Conservation (phyloP, 2,888 invertebrate species). For the Empis stercorea region DNA sequence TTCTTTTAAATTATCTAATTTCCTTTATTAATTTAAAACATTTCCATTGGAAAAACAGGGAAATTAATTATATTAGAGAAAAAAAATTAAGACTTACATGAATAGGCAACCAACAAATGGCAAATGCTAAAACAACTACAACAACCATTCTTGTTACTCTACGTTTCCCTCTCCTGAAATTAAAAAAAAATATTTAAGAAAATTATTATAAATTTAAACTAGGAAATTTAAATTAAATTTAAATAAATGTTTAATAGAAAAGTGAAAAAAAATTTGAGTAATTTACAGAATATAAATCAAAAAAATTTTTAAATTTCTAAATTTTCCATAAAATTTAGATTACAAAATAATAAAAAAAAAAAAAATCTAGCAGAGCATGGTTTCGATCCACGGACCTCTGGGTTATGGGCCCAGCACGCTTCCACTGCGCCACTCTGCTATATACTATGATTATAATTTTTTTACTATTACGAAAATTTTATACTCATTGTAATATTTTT, state of each 20-base stretch:
- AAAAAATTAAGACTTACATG: conserved; percentile 68
- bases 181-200: conserved; percentile 3
- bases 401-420: conserved; percentile 1
- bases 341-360: not conserved
- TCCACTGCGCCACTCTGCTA: conserved; percentile 1
- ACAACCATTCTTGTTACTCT: conserved; percentile 86
- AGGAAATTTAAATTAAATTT: too few relatives aligned
- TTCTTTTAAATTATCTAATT: too few relatives aligned
- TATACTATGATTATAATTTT: not conserved
- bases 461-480: too few relatives aligned
- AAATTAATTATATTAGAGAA: not conserved
- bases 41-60: too few relatives aligned
- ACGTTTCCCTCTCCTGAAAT: conserved; percentile 64
- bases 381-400: conserved; percentile 1
- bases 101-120: conserved; percentile 88
- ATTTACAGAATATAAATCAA: too few relatives aligned
- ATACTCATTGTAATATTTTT: too few relatives aligned
- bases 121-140: conserved; percentile 82
- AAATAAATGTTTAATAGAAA: too few relatives aligned
- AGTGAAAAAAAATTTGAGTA: too few relatives aligned
- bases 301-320: too few relatives aligned
- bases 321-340: too few relatives aligned
- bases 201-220: not conserved
- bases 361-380: not conserved
- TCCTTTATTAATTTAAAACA: too few relatives aligned